Evolutionary conservation across 1,140 invertebrate genomes (phyloP).

Genomic region (Glossosoma conforme): DNA sequence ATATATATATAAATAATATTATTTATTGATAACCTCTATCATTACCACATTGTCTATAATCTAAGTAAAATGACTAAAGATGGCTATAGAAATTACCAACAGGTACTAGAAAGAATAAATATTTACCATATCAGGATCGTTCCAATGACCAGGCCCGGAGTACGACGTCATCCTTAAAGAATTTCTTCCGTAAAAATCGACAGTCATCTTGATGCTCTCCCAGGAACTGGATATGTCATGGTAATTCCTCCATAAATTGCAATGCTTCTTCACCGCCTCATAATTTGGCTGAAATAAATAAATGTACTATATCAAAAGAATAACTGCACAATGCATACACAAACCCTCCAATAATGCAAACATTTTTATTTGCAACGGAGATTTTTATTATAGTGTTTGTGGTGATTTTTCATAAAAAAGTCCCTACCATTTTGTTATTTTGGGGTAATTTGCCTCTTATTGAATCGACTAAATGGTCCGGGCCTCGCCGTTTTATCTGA

Average conservation of each 20-base stretch:
- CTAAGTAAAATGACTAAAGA: background rate
- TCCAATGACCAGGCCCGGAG: conserved; percentile 83
- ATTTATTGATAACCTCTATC: too few species aligned
- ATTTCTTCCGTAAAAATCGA: conserved; percentile 68
- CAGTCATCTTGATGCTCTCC: conserved; percentile 62
- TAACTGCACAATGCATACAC: too few species aligned
- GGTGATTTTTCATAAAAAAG: too few species aligned
- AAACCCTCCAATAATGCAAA: too few species aligned
- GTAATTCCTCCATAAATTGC: conserved; percentile 88
- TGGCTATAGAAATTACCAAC: background rate
- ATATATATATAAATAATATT: too few species aligned
- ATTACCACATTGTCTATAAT: background rate
- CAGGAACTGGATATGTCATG: conserved; percentile 77
- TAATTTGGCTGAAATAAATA: conserved; percentile 62
- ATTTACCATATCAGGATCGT: conserved; percentile 86
- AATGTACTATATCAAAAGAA: too few species aligned
- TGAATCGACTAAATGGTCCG: too few species aligned
- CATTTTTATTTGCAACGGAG: too few species aligned
- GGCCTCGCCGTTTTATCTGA: too few species aligned
- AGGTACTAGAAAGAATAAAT: background rate
- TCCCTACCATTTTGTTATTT: too few species aligned
- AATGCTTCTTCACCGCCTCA: conserved; percentile 39
- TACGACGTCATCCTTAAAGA: conserved; percentile 62
- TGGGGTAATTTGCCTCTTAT: too few species aligned
- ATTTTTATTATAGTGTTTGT: too few species aligned